Evolutionary conservation across 2,113 vertebrate genomes (phyloP).

Genomic region (Cynoglossus semilaevis): DNA sequence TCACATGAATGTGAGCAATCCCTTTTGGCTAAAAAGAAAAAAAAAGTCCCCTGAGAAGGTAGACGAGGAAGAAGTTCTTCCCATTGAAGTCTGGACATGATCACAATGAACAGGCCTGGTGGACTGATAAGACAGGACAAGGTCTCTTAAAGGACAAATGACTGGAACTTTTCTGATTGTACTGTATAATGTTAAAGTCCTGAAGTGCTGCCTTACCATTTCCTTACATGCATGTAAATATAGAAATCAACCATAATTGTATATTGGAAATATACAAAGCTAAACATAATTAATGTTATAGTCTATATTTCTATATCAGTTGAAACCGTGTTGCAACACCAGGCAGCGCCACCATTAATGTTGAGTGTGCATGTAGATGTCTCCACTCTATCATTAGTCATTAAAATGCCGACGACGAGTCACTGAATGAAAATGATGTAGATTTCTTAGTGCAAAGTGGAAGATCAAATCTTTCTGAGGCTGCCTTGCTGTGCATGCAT

Average conservation of each 20-base stretch:
- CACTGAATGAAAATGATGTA: conserved; percentile 34
- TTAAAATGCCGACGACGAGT: conserved; percentile 3
- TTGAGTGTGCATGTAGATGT: conserved; percentile 69
- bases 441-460: conserved; percentile 33
- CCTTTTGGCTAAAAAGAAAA: conserved; percentile 42
- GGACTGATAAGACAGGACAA: conserved; percentile 40
- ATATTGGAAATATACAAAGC: too few species aligned
- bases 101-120: conserved; percentile 26
- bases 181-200: conserved; percentile 17
- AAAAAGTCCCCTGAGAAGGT: conserved; percentile 19
- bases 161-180: conserved; percentile 18
- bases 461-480: conserved; percentile 44
- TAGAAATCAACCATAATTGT: conserved; percentile 20
- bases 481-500: conserved; percentile 39
- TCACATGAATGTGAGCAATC: conserved; percentile 56
- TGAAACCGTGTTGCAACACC: conserved; percentile 38
- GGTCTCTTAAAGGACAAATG: conserved; percentile 49
- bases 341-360: conserved; percentile 53
- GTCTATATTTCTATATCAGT: conserved; percentile 39
- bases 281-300: too few species aligned
- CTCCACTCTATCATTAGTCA: too few species aligned
- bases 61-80: conserved; percentile 32
- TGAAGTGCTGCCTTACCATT: conserved; percentile 23
- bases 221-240: conserved; percentile 21
- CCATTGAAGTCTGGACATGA: conserved; percentile 32